These are phyloP conservation scores for Siniperca undulata DNA, from an alignment of 2,797 vertebrate genomes.

Conservation along the genomic window DNA sequence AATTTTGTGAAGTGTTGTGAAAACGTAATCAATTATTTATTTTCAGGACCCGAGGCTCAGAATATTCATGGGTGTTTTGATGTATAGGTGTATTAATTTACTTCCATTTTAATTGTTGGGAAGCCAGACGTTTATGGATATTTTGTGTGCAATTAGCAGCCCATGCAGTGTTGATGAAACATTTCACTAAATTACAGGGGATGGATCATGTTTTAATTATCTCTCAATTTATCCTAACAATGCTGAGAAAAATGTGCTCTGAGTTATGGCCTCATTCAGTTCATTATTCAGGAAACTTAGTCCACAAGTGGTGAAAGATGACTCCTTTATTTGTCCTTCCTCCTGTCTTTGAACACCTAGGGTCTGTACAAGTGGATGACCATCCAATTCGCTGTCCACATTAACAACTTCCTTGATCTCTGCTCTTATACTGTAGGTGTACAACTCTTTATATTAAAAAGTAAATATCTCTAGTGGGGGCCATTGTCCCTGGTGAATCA, in stretches of 20 bases:
- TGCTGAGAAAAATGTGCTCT: slow-evolving; percentile 43
- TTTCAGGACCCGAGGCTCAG: slow-evolving; percentile 59
- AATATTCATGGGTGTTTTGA: slow-evolving; percentile 77
- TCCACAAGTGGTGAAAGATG: background rate
- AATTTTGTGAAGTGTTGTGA: slow-evolving; percentile 62
- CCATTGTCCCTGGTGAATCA: slow-evolving; percentile 48
- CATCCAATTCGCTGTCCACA: slow-evolving; percentile 38
- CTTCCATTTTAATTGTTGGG: slow-evolving; percentile 68
- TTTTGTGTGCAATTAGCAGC: slow-evolving; percentile 76
- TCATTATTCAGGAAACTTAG: slow-evolving; percentile 32
- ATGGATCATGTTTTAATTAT: slow-evolving; percentile 78
- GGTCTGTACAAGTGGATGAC: slow-evolving; percentile 20
- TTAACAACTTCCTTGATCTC: slow-evolving; percentile 30
- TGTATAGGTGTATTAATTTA: slow-evolving; percentile 79
- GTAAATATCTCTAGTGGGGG: slow-evolving; percentile 62
- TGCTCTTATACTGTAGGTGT: slow-evolving; percentile 18
- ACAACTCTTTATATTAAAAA: slow-evolving; percentile 62
- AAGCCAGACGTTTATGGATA: slow-evolving; percentile 78
- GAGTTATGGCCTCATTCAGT: slow-evolving; percentile 22
- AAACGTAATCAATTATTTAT: slow-evolving; percentile 81
- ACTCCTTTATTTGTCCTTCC: slow-evolving; percentile 30
- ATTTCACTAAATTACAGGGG: slow-evolving; percentile 66
- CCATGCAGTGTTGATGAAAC: slow-evolving; percentile 64
- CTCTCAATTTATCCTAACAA: slow-evolving; percentile 64
- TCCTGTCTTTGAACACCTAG: slow-evolving; percentile 10